Evolutionary conservation across 2,113 vertebrate genomes (phyloP).

Genomic region (Amphiprion ocellaris): DNA sequence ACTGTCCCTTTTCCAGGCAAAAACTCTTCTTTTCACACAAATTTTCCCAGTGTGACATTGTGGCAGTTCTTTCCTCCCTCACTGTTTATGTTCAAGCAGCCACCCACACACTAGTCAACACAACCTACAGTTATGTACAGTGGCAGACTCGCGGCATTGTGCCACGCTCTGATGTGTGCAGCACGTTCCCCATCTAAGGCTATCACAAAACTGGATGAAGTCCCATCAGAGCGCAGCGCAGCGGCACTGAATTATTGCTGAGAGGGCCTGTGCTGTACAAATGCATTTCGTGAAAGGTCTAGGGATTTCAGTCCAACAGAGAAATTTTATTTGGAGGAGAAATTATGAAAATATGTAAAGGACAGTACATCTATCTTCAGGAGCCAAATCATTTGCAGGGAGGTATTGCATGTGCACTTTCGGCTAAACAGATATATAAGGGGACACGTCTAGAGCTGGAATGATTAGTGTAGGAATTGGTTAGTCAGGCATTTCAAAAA

Average conservation of each 20-base stretch:
- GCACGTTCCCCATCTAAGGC: slow-evolving; percentile 30
- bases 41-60: slow-evolving; percentile 30
- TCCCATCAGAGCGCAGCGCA: slow-evolving; percentile 30
- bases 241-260: slow-evolving; percentile 37
- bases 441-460: neutral
- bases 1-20: neutral
- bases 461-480: neutral
- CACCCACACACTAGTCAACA: slow-evolving; percentile 39
- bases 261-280: neutral
- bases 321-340: slow-evolving; percentile 2
- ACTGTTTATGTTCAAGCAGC: slow-evolving; percentile 38
- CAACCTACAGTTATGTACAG: slow-evolving; percentile 47
- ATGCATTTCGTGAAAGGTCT: slow-evolving; percentile 12
- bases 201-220: slow-evolving; percentile 32
- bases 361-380: neutral
- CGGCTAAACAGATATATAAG: neutral
- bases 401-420: neutral
- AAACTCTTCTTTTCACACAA: neutral
- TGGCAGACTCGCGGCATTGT: slow-evolving; percentile 17
- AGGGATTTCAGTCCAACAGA: slow-evolving; percentile 17
- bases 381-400: neutral
- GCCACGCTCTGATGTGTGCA: slow-evolving; percentile 39
- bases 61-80: neutral
- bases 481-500: neutral
- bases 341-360: neutral